Evolutionary conservation across 2,113 vertebrate genomes (phyloP).

Genomic region (Nettapus auritus): DNA sequence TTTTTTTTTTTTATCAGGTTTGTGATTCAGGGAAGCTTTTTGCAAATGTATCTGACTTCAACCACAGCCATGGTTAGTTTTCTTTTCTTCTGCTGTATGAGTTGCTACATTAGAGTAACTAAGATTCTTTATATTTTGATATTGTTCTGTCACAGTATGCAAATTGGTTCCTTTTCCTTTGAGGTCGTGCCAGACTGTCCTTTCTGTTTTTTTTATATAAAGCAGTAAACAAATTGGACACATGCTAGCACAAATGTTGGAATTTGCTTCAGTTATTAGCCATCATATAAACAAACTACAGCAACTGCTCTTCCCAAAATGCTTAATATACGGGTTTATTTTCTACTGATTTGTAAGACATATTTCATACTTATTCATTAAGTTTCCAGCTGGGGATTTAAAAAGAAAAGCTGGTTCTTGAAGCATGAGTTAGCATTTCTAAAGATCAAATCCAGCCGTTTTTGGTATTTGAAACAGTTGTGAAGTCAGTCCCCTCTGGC

Average conservation of each 20-base stretch:
- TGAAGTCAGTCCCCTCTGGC: not conserved
- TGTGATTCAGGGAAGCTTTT: not conserved
- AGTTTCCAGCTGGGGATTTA: not conserved
- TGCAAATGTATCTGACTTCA: not conserved
- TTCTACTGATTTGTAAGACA: not conserved
- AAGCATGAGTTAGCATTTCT: not conserved
- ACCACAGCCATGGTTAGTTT: not conserved
- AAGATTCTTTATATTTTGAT: not conserved
- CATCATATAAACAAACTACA: not conserved
- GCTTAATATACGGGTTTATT: not conserved
- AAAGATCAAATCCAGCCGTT: not conserved
- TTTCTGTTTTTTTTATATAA: not conserved
- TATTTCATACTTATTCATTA: not conserved
- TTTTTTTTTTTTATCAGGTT: not conserved
- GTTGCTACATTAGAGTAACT: not conserved
- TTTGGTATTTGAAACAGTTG: not conserved
- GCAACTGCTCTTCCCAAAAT: not conserved
- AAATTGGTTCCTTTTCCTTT: not conserved
- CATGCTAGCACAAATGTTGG: not conserved
- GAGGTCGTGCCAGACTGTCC: not conserved
- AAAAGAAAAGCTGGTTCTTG: not conserved
- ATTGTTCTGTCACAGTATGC: not conserved
- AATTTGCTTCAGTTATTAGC: not conserved
- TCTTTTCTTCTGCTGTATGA: not conserved
- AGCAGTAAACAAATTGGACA: not conserved